Base-by-base conservation (phyloP, 64 coral and sea anemone species). In the Hydrozoanthus tunicans region DNA sequence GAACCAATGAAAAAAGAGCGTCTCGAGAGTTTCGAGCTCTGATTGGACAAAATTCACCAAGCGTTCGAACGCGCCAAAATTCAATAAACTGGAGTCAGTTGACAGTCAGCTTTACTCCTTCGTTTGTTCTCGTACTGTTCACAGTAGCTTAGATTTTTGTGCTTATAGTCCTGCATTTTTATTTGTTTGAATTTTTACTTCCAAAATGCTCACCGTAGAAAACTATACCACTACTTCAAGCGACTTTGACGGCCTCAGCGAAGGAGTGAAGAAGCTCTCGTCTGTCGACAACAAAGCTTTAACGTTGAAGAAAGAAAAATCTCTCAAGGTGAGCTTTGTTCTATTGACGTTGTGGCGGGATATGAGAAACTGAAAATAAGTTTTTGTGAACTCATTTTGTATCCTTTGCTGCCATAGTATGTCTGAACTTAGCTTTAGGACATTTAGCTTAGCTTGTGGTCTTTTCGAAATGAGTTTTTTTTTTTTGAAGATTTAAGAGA, bases 21-120 rank as follows among this genome's bases (percentile, higher is more conserved):
- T 5, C 26, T 61, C 70, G 55, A 17, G 23, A 7, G 74, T 20
- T 53, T 74, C 9, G 1, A 32, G 15, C 13, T 26, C 25, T 96
- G 80, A 96, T 96, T 96, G 94, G 94, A 32, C 73, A n/a, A 54
- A 73, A 75, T 51, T 4, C 52, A 5, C 6, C 8, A 81, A 81
- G 59, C 27, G 5, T 51, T 83, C 1, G 11, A 63, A 70, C 91
- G 91, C 91, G 94, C 9, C 94, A 80, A 96, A 96, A 78, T 96
- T 91, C 90, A 91, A 91, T 91, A 78, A 63, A 24, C 10, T 51
- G 25, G 27, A 12, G 32, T 65, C 79, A 65, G 80, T 82, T 65
- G 12, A 53, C 9, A 3, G 5, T 52, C 10, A 3, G 26, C 32
- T 53, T 88, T 70, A 88, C 74, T 88, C 84, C 84, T 88, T 88